A percentile compares a stretch with the other conserved stretches of the same genome.
Evolutionary conservation across 2,113 vertebrate species (phyloP).

Genomic region (Gasterosteus aculeatus): DNA sequence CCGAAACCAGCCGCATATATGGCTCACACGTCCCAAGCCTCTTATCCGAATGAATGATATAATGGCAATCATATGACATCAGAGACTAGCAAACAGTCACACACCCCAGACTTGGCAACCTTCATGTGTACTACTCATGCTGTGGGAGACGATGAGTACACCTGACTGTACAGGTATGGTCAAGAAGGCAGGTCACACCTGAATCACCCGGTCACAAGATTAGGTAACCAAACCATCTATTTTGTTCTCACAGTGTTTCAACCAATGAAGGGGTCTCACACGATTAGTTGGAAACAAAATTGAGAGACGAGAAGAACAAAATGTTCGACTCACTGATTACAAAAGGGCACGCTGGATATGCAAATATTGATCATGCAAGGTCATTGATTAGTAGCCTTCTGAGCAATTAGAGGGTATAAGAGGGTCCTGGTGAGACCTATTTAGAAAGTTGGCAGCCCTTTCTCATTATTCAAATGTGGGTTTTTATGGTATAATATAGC

Average conservation of each 20-base stretch:
- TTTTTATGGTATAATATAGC: neutral
- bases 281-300: neutral
- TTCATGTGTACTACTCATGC: conserved; percentile 48
- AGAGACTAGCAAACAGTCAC: conserved; percentile 37
- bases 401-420: no score
- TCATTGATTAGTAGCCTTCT: no score
- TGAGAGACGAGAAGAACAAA: neutral
- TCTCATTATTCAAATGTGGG: neutral
- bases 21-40: conserved; percentile 17
- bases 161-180: conserved; percentile 41
- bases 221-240: neutral
- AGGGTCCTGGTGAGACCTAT: no score
- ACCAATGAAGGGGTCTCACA: neutral
- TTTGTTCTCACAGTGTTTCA: neutral
- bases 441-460: neutral
- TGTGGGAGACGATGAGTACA: conserved; percentile 58
- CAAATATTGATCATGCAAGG: no score
- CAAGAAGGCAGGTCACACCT: conserved; percentile 59
- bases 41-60: conserved; percentile 51
- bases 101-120: conserved; percentile 56
- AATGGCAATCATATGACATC: conserved; percentile 53
- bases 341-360: no score
- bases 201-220: conserved; percentile 47
- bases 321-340: neutral
- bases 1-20: conserved; percentile 16